Evolutionary conservation across 1,140 invertebrate species (phyloP).

Genomic region (Hestina assimilis): DNA sequence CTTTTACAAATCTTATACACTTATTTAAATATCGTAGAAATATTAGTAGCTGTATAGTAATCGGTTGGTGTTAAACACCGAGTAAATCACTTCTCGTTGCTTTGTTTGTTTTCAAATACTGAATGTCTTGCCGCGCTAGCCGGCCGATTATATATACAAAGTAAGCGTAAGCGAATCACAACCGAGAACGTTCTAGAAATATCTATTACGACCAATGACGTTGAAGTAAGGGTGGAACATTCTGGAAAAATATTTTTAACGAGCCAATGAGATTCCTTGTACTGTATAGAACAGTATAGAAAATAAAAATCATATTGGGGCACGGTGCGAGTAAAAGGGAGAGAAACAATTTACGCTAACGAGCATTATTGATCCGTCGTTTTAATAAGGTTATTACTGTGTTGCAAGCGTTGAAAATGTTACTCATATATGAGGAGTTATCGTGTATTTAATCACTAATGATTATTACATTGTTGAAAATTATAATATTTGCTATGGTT

Average conservation of each 20-base stretch:
- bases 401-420: background rate
- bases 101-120: constrained; percentile 47
- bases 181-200: constrained; percentile 42
- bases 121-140: constrained; percentile 42
- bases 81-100: constrained; percentile 30
- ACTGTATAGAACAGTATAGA: constrained; percentile 8
- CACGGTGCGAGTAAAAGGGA: background rate
- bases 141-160: constrained; percentile 35
- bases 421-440: background rate
- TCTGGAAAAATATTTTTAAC: constrained; percentile 27
- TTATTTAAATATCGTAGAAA: no score
- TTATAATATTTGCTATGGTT: no score
- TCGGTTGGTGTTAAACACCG: constrained; percentile 31
- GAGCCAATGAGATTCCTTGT: constrained; percentile 28
- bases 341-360: background rate
- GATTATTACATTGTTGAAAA: no score
- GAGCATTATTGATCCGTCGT: background rate
- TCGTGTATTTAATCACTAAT: no score
- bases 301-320: background rate
- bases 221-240: constrained; percentile 23
- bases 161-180: constrained; percentile 31
- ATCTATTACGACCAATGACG: constrained; percentile 31
- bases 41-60: no score
- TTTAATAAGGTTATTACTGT: background rate
- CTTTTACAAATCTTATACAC: constrained; percentile 6